These are phyloP conservation scores for Onychostoma macrolepis DNA, from an alignment of 2,113 vertebrate species.

Conservation along the genomic window DNA sequence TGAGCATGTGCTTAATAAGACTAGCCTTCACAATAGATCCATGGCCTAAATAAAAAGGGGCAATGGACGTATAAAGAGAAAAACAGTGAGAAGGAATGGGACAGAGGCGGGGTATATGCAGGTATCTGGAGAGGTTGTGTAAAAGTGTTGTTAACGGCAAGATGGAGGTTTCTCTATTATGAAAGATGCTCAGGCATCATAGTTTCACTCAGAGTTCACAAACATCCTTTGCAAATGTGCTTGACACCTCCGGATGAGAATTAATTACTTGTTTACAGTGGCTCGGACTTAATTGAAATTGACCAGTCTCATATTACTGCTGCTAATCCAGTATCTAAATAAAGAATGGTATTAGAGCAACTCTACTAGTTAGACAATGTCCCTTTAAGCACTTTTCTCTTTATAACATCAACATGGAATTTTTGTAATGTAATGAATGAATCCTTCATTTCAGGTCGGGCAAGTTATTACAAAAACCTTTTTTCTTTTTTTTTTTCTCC, in stretches of 20 bases:
- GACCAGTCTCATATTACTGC: background rate
- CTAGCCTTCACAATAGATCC: slow-evolving; percentile 11
- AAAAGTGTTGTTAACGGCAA: background rate
- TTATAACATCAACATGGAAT: background rate
- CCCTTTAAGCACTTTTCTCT: background rate
- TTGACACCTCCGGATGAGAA: background rate
- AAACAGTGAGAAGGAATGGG: background rate
- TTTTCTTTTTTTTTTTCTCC: background rate
- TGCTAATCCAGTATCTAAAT: background rate
- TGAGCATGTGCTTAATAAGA: slow-evolving; percentile 33
- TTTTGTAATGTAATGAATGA: background rate
- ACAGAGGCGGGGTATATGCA: background rate
- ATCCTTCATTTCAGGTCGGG: background rate
- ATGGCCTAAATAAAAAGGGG: slow-evolving; percentile 13
- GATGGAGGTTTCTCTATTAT: background rate
- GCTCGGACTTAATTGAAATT: slow-evolving; percentile 25
- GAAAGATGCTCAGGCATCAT: background rate
- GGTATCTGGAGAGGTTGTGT: background rate
- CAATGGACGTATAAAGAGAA: background rate
- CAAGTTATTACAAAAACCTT: background rate
- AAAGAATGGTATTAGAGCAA: background rate
- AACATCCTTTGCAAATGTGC: background rate
- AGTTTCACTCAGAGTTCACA: background rate
- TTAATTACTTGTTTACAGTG: slow-evolving; percentile 16
- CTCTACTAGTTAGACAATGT: background rate